Evolutionary conservation across 2,888 invertebrate genomes (phyloP), one percentile per base, ranked within the genome.

Genomic region (Flexamia atlantica): DNA sequence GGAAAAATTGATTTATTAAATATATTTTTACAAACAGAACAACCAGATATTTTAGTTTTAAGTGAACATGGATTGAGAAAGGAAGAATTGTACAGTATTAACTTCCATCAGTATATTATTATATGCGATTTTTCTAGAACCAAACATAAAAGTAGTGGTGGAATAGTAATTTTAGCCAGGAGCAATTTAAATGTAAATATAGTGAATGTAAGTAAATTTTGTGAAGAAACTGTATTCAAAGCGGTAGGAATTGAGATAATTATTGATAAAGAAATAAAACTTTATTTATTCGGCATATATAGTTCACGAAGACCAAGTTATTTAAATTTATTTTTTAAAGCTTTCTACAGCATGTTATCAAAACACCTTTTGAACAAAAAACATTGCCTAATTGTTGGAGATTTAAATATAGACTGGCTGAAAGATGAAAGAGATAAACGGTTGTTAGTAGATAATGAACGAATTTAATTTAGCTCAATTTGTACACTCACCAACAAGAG

Each of bases 351-450:
- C 1, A 20, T 50, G 28, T 30, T 76, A 14, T 76, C 76, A 50
- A 76, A 76, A 25, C 23, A 76, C 17, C n/a, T 76, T 14, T 50
- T 5, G n/a, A 50, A 46, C 1, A 10, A n/a, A 14, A 76, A 50
- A 28, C 50, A 23, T 1, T 42, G 76, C 36, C 20, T 76, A n/a
- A 12, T 76, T 76, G 46, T 76, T 28, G 76, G 76, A 17, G 76
- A 76, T 28, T 76, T 72, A 23, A 76, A 76, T 76, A 76, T 76
- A 42, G 40, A 76, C 50, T 76, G 76, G 76, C 50, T 25, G 25
- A 23, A 46, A 50, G 1, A 25, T 3, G 36, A 28, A 3, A n/a
- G 4, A 28, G 50, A 76, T 25, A 50, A 2, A 50, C 4, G 17
- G 25, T 50, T 46, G 25, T 28, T 76, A 50, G 28, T 14, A 25